Evolutionary conservation across 2,888 invertebrate genomes (phyloP), one percentile per base, ranked within the genome.

Genomic region (Herminia tarsipennalis): DNA sequence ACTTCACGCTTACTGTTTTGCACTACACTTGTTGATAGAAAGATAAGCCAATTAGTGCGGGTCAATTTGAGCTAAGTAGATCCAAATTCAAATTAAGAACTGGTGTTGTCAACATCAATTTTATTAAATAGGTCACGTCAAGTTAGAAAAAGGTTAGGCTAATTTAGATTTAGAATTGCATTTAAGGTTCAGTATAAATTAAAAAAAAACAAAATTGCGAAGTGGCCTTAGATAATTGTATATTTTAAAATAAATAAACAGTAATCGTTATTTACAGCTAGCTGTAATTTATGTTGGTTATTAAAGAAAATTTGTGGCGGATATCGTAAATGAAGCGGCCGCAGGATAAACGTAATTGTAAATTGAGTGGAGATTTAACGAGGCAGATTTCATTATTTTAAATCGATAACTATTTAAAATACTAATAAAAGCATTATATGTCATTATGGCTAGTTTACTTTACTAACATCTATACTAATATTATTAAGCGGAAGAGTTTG

Each of bases 1-100:
- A 50, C 32, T 49, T 44, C 37, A 44, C 45, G 52, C 4, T 37
- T 22, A 3, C 30, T 13, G 44, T 44, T 59, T 50, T 35, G 40
- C 24, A 25, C 37, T 38, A 35, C 14, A 43, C 10, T 47, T 46
- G 22, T 39, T 25, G 40, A 28, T n/a, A n/a, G n/a, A n/a, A n/a
- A n/a, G n/a, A n/a, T n/a, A n/a, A n/a, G n/a, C n/a, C n/a, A n/a
- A n/a, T n/a, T n/a, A n/a, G n/a, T n/a, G n/a, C n/a, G n/a, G n/a
- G n/a, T n/a, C n/a, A n/a, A n/a, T n/a, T n/a, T n/a, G n/a, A n/a
- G n/a, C n/a, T n/a, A n/a, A n/a, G n/a, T n/a, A n/a, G n/a, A n/a
- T 16, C 14, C 6, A 6, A 3, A 9, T 22, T 24, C 3, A 5
- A n/a, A n/a, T n/a, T n/a, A n/a, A n/a, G n/a, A n/a, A n/a, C n/a